Evolutionary conservation across 2,888 invertebrate species (phyloP), one percentile per base, ranked within the genome.

Genomic region (Plebejus anna): DNA sequence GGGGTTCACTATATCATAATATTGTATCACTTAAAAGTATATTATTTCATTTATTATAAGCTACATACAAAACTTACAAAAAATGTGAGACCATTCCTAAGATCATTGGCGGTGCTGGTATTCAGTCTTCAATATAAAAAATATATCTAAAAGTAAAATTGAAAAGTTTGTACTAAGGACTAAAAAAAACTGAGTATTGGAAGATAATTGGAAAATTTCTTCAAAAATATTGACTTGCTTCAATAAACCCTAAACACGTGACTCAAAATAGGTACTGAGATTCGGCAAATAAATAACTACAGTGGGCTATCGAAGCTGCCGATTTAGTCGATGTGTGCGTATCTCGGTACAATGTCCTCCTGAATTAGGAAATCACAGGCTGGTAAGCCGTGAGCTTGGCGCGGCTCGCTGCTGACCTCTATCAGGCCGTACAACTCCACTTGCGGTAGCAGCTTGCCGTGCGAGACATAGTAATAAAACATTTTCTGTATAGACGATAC

Each of bases 401-500:
- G 89, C 16, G 95, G 93, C 86, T 97, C 97, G 85, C 97, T 97
- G 0, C 95, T 96, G 1, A 97, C 95, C 38, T 96, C 93, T 61
- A 97, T 90, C 22, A 97, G 94, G 11, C 94, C 92, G 55, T 93
- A 89, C 77, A 95, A 94, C n/a, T 95, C 95, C 22, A 73, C 47
- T 16, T 73, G 73, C 32, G 51, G 28, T 13, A 95, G 91, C 77
- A 97, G 91, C 80, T 94, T 95, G n/a, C 97, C 97, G 81, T 96
- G 95, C 94, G 96, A 95, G 1, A 97, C 97, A 83, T 95, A 98
- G 82, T 96, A 95, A 88, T 97, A 97, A 88, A 98, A 98, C 51
- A 97, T 89, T 80, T 96, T 96, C 84, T 97, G 97, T 94, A 98
- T 96, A 13, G 97, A 96, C 0, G 96, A 95, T 81, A 97, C 95